Percentiles rank a stretch among this genome's conserved stretches.
Evolutionary conservation across 2,113 vertebrate species (phyloP).

Genomic region (Macrotis lagotis): DNA sequence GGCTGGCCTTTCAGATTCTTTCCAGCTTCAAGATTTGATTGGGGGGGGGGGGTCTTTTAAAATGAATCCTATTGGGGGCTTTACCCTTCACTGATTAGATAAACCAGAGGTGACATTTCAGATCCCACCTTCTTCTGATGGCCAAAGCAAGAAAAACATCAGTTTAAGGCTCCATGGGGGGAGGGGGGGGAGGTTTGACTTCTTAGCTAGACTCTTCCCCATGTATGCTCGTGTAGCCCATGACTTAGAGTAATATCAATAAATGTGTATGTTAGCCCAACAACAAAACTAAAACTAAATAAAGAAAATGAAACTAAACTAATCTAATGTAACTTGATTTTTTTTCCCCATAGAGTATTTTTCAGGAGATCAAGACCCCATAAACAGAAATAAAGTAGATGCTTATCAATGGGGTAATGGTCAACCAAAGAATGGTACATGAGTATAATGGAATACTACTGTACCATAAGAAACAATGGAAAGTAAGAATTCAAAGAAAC

Average conservation of each 20-base stretch:
- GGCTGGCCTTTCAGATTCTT: neutral
- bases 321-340: neutral
- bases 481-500: neutral
- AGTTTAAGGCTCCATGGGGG: too few relatives aligned
- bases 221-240: too few relatives aligned
- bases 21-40: neutral
- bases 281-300: too few relatives aligned
- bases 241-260: too few relatives aligned
- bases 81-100: too few relatives aligned
- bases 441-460: neutral
- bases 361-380: neutral
- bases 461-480: neutral
- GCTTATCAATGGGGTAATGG: neutral
- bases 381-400: neutral
- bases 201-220: too few relatives aligned
- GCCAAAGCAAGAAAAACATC: too few relatives aligned
- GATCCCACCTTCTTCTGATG: too few relatives aligned
- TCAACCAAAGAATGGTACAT: neutral
- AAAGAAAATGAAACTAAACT: neutral
- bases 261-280: too few relatives aligned
- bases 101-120: too few relatives aligned
- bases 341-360: neutral
- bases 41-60: neutral
- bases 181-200: too few relatives aligned
- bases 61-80: too few relatives aligned